phyloP scores from a whole-genome alignment of 2,113 vertebrate species.

The Dasyprocta punctata region DNA sequence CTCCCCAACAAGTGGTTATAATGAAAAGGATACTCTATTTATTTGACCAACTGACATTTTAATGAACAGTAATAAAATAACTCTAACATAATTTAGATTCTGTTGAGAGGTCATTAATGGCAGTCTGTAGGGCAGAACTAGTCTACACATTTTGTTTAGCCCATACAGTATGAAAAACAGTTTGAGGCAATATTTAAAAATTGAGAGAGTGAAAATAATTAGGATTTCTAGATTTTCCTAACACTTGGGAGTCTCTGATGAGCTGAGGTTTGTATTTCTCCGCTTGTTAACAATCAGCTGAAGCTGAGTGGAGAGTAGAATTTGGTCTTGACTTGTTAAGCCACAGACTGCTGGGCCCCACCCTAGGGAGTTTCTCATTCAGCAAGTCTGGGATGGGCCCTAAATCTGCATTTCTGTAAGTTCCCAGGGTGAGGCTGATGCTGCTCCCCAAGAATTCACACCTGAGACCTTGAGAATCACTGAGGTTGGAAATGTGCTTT shows the following conservation, averaged over 20 bases:
- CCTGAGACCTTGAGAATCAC: neutral
- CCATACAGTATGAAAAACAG: neutral
- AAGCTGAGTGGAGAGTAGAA: neutral
- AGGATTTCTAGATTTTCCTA: neutral
- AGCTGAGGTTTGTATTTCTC: neutral
- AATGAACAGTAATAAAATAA: neutral
- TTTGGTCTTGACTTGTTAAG: neutral
- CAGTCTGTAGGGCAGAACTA: neutral
- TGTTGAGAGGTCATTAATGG: neutral
- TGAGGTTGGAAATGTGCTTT: neutral
- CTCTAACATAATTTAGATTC: neutral
- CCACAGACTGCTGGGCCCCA: neutral
- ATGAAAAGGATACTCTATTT: slow-evolving; percentile 15
- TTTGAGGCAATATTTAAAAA: neutral
- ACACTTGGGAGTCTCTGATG: neutral
- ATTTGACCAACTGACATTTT: neutral
- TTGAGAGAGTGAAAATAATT: neutral
- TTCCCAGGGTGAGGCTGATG: neutral
- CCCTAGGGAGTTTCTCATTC: neutral
- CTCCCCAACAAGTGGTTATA: neutral
- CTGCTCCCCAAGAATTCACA: neutral
- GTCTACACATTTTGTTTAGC: neutral
- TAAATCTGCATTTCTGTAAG: neutral
- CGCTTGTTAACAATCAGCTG: neutral
- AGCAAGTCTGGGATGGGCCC: neutral